phyloP scores from a whole-genome alignment of 2,888 invertebrate genomes.

The Cosmopolites sordidus region DNA sequence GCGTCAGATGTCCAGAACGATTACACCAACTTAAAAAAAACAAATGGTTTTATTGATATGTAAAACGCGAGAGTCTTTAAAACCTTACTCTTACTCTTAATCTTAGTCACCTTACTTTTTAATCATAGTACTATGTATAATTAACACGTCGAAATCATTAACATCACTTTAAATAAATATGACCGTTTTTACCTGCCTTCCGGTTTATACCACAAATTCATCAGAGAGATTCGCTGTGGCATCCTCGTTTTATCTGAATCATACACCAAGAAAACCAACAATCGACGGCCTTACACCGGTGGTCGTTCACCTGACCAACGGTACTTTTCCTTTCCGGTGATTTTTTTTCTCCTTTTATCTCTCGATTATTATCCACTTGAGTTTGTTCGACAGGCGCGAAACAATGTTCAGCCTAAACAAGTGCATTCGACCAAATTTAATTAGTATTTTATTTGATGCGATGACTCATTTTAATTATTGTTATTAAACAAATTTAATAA shows the following conservation, averaged over 20 bases:
- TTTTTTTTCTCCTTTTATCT: slow-evolving; percentile 9
- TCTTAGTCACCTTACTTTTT: too few species aligned
- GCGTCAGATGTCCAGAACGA: too few species aligned
- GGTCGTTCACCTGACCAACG: slow-evolving; percentile 22
- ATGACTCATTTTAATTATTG: not conserved
- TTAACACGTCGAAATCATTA: too few species aligned
- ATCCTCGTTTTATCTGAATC: not conserved
- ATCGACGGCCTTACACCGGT: slow-evolving; percentile 13
- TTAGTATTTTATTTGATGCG: not conserved
- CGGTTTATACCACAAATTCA: too few species aligned
- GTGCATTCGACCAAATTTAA: not conserved
- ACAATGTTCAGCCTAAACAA: not conserved
- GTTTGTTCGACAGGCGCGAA: not conserved
- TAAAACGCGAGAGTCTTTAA: too few species aligned
- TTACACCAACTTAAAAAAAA: too few species aligned
- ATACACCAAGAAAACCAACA: slow-evolving; percentile 1
- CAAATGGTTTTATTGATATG: too few species aligned
- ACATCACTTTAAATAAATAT: too few species aligned
- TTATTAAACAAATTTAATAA: not conserved
- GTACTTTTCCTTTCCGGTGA: slow-evolving; percentile 15
- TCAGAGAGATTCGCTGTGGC: not conserved
- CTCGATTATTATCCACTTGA: slow-evolving; percentile 1
- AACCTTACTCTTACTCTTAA: too few species aligned
- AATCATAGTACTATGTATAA: too few species aligned
- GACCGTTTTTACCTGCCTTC: too few species aligned